Conservation (phyloP, 2,888 invertebrate species). For the Scaptomyza reducta region DNA sequence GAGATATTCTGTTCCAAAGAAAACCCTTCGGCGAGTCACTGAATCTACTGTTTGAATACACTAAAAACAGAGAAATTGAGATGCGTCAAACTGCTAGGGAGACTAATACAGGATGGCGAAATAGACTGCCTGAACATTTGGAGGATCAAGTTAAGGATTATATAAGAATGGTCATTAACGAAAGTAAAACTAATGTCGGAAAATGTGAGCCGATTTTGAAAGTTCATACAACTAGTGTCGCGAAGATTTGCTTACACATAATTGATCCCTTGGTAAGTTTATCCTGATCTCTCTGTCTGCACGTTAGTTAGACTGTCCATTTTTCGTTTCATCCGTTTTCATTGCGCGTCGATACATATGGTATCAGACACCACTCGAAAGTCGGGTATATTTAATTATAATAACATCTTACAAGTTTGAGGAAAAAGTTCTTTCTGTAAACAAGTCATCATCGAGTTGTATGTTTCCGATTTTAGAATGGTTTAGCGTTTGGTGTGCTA, state of each 20-base stretch:
- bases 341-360: too few species aligned
- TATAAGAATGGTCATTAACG: constrained; percentile 86
- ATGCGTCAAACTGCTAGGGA: constrained; percentile 86
- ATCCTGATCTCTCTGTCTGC: too few species aligned
- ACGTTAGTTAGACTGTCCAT: too few species aligned
- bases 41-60: constrained; percentile 87
- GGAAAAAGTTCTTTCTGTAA: too few species aligned
- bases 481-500: constrained; percentile 95
- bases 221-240: constrained; percentile 91
- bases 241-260: constrained; percentile 91
- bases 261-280: constrained; percentile 92
- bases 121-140: constrained; percentile 80
- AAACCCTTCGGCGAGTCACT: constrained; percentile 88
- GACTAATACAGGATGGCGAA: constrained; percentile 87
- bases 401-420: too few species aligned
- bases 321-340: too few species aligned
- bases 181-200: constrained; percentile 88
- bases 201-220: constrained; percentile 92
- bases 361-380: too few species aligned
- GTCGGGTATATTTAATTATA: too few species aligned
- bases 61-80: constrained; percentile 62
- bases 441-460: too few species aligned
- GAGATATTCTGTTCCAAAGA: constrained; percentile 38
- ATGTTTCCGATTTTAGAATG: constrained; percentile 87
- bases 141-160: constrained; percentile 86